A percentile compares a stretch with the other conserved stretches of the same genome.
Conservation (phyloP, 2,888 invertebrate species). For the Galeruca laticollis region DNA sequence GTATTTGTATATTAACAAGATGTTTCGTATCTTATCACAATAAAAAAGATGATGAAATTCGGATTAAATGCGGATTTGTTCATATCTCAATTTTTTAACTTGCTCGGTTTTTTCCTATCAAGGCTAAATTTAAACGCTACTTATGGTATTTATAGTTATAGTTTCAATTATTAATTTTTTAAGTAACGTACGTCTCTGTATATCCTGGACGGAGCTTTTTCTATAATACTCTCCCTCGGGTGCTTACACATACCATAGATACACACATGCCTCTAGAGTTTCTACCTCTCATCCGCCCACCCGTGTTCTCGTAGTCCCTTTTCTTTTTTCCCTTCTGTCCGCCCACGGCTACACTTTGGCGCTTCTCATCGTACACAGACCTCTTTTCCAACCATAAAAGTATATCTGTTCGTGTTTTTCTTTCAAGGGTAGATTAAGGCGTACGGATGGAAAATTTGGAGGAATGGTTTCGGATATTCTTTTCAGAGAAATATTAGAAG, state of each 20-base stretch:
- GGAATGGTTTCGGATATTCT: neutral
- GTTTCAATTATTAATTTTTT: neutral
- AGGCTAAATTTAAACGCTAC: no score
- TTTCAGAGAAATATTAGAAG: neutral
- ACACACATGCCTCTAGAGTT: slow-evolving; percentile 37
- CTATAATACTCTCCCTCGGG: slow-evolving; percentile 34
- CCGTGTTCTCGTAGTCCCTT: slow-evolving; percentile 39
- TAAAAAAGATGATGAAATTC: no score
- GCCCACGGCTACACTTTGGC: slow-evolving; percentile 38
- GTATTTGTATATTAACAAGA: no score
- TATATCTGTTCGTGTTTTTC: slow-evolving; percentile 34
- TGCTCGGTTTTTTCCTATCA: no score
- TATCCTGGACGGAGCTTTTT: slow-evolving; percentile 60
- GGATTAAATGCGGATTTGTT: no score
- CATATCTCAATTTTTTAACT: no score
- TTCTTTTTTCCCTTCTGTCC: slow-evolving; percentile 46
- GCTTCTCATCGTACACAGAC: slow-evolving; percentile 23
- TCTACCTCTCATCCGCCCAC: slow-evolving; percentile 34
- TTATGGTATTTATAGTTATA: neutral
- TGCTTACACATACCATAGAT: slow-evolving; percentile 46
- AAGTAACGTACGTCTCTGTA: slow-evolving; percentile 63
- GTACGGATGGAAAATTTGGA: neutral
- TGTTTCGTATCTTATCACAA: no score
- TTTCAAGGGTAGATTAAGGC: neutral
- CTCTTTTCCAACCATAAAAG: slow-evolving; percentile 43